Evolutionary conservation across 2,888 invertebrate genomes (phyloP), one percentile per base, ranked within the genome.

Genomic region (Teleiodes luculella): DNA sequence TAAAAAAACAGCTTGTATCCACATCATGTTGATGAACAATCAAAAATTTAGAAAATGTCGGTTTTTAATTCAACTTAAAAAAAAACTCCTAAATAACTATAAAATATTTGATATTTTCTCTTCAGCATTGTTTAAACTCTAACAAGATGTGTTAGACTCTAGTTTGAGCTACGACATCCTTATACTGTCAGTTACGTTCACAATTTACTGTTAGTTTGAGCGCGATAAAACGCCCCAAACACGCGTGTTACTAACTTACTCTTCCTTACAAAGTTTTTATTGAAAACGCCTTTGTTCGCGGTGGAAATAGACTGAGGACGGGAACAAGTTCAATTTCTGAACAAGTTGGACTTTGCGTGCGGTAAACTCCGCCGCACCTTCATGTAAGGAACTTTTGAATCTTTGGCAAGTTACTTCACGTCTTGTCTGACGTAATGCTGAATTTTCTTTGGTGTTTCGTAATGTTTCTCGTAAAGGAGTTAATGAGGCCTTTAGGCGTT

Each of bases 381-480:
- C 28, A 28, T 28, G 45, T 45, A 24, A 45, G 24, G 13, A 45
- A 45, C 45, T 45, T 45, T 45, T 30, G 28, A 45, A 45, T 28
- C 45, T 45, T 14, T n/a, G 28, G 1, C 47, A 13, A 18, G 30
- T 8, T 6, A 24, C 45, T 45, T 45, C 10, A 28, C 13, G 8
- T 18, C 39, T 10, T 20, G 20, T 41, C 18, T 41, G 11, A 18
- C 39, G 18, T 41, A 41, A 41, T 41, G 39, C 18, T 16, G 39
- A 18, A 16, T 41, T 20, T 41, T 5, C 39, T 41, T 18, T 20
- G 39, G 18, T 18, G 16, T 6, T 16, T 7, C 4, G 37, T 37
- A 41, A 41, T 18, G 16, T 41, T 10, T 4, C 18, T 41, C 11
- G 11, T 11, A 41, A 20, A 18, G 18, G 18, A 18, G 39, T 20